phyloP scores from a whole-genome alignment of 2,797 vertebrate species.

The Tokudaia muenninki region DNA sequence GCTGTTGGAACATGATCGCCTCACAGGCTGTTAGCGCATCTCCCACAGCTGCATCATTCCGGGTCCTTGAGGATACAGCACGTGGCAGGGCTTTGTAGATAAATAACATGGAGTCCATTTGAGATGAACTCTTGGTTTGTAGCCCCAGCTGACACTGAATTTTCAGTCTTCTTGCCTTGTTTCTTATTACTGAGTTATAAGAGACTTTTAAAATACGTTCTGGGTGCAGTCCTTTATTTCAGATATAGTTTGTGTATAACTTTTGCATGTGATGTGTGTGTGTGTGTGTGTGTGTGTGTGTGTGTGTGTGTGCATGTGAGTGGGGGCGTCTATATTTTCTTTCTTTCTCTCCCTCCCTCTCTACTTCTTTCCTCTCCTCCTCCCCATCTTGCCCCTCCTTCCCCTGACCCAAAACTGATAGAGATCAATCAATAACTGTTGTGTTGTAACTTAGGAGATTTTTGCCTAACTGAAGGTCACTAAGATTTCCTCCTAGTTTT shows the following conservation, averaged over 20 bases:
- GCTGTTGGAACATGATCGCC: too few species aligned
- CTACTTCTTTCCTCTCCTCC: background rate
- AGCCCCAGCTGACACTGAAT: background rate
- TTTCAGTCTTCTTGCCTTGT: background rate
- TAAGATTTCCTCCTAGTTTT: background rate
- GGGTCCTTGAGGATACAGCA: background rate
- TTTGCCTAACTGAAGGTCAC: background rate
- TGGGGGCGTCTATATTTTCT: background rate
- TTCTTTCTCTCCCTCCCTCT: background rate
- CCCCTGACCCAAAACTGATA: background rate
- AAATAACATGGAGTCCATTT: background rate
- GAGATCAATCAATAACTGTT: background rate
- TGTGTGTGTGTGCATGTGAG: background rate
- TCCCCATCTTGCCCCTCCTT: too few species aligned
- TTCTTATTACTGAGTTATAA: background rate
- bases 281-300: background rate
- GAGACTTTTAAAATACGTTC: background rate
- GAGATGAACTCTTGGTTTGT: background rate
- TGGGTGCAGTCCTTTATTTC: background rate
- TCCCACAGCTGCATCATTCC: background rate
- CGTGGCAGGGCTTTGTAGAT: background rate
- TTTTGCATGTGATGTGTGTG: background rate
- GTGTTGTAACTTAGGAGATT: background rate
- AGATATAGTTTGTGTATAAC: background rate
- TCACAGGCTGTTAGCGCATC: background rate